A percentile compares a stretch with the other conserved stretches of the same genome.
These are phyloP conservation scores for Lepidotrigona ventralis DNA, from an alignment of 1,140 invertebrate genomes.

Conservation along the genomic window DNA sequence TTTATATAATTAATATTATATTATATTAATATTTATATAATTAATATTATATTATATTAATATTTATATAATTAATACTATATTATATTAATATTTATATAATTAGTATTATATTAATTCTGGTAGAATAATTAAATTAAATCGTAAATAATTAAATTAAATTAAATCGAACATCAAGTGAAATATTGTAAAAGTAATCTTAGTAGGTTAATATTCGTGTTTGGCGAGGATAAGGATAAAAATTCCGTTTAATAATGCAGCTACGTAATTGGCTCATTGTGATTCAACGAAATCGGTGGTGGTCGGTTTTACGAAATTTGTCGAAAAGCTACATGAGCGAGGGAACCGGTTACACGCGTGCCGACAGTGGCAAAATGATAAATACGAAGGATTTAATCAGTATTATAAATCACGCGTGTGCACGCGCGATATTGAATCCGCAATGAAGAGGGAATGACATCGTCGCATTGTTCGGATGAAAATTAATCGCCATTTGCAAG, in stretches of 20 bases:
- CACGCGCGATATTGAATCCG: constrained; percentile 5
- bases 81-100: no score
- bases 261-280: background rate
- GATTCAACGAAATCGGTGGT: constrained; percentile 15
- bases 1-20: no score
- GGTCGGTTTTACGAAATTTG: constrained; percentile 40
- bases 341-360: constrained; percentile 48
- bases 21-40: no score
- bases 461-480: background rate
- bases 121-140: no score
- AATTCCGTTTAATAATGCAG: background rate
- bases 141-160: no score
- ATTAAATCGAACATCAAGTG: no score
- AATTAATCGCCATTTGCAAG: background rate
- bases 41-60: no score
- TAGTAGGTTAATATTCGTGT: no score
- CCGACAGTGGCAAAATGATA: constrained; percentile 44
- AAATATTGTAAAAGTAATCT: no score
- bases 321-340: constrained; percentile 28
- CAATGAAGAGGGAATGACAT: constrained; percentile 12
- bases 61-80: no score
- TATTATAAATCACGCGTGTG: constrained; percentile 38
- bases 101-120: no score
- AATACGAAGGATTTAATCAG: constrained; percentile 40
- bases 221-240: no score